Evolutionary conservation across 2,113 vertebrate species (phyloP).

Genomic region (Epinephelus cyanopodus): DNA sequence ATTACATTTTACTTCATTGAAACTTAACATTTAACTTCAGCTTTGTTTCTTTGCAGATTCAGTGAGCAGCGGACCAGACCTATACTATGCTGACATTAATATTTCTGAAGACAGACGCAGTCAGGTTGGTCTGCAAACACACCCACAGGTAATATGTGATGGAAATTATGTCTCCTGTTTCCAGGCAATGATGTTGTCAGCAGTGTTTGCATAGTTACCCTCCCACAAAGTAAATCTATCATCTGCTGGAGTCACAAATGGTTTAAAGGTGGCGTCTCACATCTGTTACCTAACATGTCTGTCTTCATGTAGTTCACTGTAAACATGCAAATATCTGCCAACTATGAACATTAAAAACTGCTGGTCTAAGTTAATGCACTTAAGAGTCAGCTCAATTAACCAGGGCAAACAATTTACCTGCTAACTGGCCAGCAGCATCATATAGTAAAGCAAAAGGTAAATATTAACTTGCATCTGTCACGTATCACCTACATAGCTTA

Average conservation of each 20-base stretch:
- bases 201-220: neutral
- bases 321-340: no score
- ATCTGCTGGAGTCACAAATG: neutral
- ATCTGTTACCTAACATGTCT: neutral
- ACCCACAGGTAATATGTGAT: neutral
- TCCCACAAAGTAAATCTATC: neutral
- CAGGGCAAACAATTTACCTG: no score
- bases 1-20: no score
- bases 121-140: conserved; percentile 9
- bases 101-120: neutral
- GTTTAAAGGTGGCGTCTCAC: neutral
- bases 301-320: no score
- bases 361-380: no score
- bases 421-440: no score
- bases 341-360: no score
- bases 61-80: neutral
- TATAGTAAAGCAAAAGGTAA: no score
- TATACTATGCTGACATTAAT: neutral
- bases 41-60: neutral
- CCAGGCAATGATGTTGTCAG: neutral
- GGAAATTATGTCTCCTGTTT: neutral
- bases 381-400: no score
- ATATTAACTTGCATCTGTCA: no score
- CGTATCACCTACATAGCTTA: neutral
- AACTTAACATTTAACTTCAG: neutral